Evolutionary conservation across 2,113 vertebrate genomes (phyloP).

Genomic region (Climacteris rufus): DNA sequence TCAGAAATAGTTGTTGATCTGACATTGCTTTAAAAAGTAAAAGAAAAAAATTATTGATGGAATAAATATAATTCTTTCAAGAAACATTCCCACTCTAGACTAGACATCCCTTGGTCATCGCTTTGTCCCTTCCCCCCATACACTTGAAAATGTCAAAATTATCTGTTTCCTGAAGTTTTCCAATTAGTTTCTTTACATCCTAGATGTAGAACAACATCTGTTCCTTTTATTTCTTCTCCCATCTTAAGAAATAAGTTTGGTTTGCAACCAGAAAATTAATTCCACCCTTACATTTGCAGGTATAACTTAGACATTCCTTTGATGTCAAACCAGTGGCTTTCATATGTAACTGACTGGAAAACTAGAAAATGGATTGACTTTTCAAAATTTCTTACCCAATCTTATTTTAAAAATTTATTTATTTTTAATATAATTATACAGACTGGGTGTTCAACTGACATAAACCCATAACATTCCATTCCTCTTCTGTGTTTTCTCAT

Average conservation of each 20-base stretch:
- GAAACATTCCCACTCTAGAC: neutral
- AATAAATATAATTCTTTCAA: neutral
- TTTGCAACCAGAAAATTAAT: neutral
- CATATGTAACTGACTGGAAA: neutral
- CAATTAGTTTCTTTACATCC: neutral
- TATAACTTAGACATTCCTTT: neutral
- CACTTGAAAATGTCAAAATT: neutral
- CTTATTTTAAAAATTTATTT: neutral
- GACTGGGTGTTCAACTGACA: accelerated
- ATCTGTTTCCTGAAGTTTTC: neutral
- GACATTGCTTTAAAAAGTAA: neutral
- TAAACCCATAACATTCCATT: neutral
- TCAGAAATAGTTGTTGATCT: neutral
- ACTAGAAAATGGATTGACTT: neutral
- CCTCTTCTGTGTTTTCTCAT: neutral
- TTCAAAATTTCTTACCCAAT: neutral
- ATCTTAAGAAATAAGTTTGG: neutral
- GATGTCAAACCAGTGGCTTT: neutral
- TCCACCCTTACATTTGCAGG: neutral
- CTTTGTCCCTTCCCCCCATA: neutral
- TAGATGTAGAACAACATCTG: neutral
- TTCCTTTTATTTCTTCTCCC: neutral
- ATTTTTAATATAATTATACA: neutral
- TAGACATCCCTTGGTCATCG: neutral
- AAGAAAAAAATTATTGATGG: neutral